Percentiles rank a stretch among this genome's conserved stretches.
Evolutionary conservation across 2,113 vertebrate genomes (phyloP).

Genomic region (Bothrops jararaca): DNA sequence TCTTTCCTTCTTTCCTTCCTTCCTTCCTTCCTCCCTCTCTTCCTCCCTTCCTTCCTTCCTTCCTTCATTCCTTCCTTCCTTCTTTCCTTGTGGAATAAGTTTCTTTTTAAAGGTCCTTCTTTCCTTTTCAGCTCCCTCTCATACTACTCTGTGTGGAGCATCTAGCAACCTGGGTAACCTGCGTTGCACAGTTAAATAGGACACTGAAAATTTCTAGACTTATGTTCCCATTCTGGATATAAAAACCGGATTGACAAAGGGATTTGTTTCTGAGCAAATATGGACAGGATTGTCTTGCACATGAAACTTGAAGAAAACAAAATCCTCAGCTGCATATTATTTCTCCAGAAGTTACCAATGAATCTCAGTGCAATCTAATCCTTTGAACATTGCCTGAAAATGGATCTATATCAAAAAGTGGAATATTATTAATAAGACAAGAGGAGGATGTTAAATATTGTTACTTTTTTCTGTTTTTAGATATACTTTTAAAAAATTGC

Average conservation of each 20-base stretch:
- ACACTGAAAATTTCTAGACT: neutral
- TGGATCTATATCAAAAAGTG: neutral
- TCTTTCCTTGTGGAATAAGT: neutral
- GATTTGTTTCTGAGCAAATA: neutral
- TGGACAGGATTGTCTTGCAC: neutral
- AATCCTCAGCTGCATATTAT: neutral
- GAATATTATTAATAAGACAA: neutral
- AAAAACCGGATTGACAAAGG: neutral
- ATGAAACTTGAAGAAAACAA: neutral
- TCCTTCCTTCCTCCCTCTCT: too few species aligned
- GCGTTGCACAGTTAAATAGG: neutral
- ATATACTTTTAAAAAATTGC: neutral
- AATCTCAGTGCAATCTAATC: neutral
- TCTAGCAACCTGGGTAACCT: neutral
- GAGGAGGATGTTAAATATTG: neutral
- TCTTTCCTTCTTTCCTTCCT: too few species aligned
- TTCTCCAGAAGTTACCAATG: neutral
- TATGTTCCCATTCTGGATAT: neutral
- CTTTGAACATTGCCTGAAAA: neutral
- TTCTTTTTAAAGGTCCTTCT: neutral
- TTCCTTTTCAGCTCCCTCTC: neutral
- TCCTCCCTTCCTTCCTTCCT: too few species aligned
- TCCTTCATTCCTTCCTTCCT: too few species aligned
- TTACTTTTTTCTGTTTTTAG: neutral
- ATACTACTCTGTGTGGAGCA: neutral